These are phyloP conservation scores for Caenorhabditis sp. DNA, from an alignment of 2,888 invertebrate species.

Conservation along the genomic window DNA sequence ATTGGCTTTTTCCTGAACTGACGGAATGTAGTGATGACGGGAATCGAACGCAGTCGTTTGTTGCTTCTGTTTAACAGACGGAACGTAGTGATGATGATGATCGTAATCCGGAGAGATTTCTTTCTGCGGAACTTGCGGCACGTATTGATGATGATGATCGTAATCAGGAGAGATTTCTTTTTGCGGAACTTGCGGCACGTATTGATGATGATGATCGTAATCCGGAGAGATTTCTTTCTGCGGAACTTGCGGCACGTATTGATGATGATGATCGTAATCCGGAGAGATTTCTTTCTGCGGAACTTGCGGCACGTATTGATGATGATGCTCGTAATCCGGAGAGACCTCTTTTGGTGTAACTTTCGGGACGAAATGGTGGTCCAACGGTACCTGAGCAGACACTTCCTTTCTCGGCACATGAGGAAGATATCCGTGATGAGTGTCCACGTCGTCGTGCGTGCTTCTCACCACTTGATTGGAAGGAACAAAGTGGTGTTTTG, in stretches of 20 bases:
- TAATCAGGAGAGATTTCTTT: conserved; percentile 35
- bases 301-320: conserved; percentile 26
- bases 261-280: conserved; percentile 20
- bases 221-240: neutral
- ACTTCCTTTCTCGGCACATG: conserved; percentile 15
- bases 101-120: conserved; percentile 31
- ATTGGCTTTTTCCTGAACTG: conserved; percentile 1
- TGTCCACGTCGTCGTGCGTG: conserved; percentile 9
- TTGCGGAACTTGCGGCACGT: conserved; percentile 13
- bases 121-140: conserved; percentile 24
- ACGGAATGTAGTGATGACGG: conserved; percentile 34
- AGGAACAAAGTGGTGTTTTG: conserved; percentile 40
- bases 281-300: conserved; percentile 11
- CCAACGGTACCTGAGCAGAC: neutral
- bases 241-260: conserved; percentile 26
- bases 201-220: neutral
- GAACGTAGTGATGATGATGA: conserved; percentile 33
- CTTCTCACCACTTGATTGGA: neutral
- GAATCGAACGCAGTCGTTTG: conserved; percentile 18
- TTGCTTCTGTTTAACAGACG: conserved; percentile 13
- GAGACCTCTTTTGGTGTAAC: conserved; percentile 15
- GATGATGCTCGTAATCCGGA: conserved; percentile 37
- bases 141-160: too few relatives aligned
- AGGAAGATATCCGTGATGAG: conserved; percentile 29
- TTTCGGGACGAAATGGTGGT: conserved; percentile 35